A percentile compares a stretch with the other conserved stretches of the same genome.
These are phyloP conservation scores for Caenorhabditis wallacei DNA, from an alignment of 2,888 invertebrate genomes.

Conservation along the genomic window DNA sequence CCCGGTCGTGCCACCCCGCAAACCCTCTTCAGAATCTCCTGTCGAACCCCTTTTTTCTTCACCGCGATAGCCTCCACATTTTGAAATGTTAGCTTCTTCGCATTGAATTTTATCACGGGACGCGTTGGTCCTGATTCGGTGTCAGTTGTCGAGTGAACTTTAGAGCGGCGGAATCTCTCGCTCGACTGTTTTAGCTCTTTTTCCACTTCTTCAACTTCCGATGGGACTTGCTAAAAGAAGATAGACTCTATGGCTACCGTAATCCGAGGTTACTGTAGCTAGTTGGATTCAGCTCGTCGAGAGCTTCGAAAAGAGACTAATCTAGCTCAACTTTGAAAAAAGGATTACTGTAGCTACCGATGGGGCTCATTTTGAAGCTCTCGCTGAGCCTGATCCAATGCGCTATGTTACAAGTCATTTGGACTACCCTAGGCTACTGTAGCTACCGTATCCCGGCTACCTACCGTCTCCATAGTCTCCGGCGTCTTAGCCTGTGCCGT, in stretches of 20 bases:
- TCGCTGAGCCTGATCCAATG: too few species aligned
- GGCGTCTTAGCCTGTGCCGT: not conserved
- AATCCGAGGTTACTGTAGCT: not conserved
- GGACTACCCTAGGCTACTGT: too few species aligned
- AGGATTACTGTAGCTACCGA: too few species aligned
- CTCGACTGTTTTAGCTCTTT: conserved; percentile 36
- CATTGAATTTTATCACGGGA: not conserved
- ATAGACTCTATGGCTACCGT: too few species aligned
- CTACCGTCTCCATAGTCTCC: conserved; percentile 2
- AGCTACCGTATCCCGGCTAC: not conserved
- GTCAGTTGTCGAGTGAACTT: conserved; percentile 7
- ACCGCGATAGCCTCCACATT: conserved; percentile 48
- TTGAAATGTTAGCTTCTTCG: conserved; percentile 46
- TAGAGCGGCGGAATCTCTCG: conserved; percentile 42
- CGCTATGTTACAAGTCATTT: too few species aligned
- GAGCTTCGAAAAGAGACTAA: not conserved
- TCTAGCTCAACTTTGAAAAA: too few species aligned
- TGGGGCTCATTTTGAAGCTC: too few species aligned
- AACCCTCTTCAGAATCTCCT: conserved; percentile 57
- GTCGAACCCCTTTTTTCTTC: conserved; percentile 41
- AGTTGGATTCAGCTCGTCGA: not conserved
- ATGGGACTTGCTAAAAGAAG: conserved; percentile 3
- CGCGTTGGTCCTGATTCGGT: not conserved
- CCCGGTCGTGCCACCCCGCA: conserved; percentile 67
- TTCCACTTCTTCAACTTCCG: conserved; percentile 43